Base-by-base conservation (phyloP, 2,797 vertebrate species). In the Myiothlypis chrysogaster region DNA sequence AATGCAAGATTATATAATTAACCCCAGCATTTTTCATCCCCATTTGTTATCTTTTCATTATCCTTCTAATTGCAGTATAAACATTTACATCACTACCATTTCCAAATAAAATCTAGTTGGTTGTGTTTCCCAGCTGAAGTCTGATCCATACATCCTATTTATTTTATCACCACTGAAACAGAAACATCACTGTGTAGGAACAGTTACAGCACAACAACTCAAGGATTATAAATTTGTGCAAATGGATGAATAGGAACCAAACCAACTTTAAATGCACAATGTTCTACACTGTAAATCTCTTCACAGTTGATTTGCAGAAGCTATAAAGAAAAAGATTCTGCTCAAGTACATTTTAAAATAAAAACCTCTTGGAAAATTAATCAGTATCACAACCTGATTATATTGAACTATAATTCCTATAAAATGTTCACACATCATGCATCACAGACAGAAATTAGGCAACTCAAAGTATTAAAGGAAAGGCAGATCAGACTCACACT, bases 351-450 rank as follows among this genome's bases (percentile, higher is more conserved):
- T 68, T 72, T 65, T 22, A 43, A 78, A 81, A 55, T 12, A 69
- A 79, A 77, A 63, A 66, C 6, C 22, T 77, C 46, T 50, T 43
- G 25, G 44, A 89, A 89, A 77, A 86, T 66, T 25, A 79, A 83
- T 41, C 34, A 46, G 41, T 30, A 44, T 37, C 61, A 86, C 84
- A 87, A 56, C 20, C 25, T 3, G 0, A 87, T 46, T 32, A 41
- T 4, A 81, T 13, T 14, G 17, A 89, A 55, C n/a, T 44, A 2
- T 16, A 63, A 81, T 39, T 57, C n/a, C 24, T 52, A 34, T 4
- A 39, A 53, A 76, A 59, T 3, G 39, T 28, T 93, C 95, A 95
- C 87, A 96, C 70, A 49, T 32, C 97, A 96, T 97, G 97, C 97
- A 93, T 47, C 65, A 95, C 69, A 97, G 87, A 76, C 41, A 95